phyloP scores from a whole-genome alignment of 2,113 vertebrate species.

The Oreochromis spilurus region DNA sequence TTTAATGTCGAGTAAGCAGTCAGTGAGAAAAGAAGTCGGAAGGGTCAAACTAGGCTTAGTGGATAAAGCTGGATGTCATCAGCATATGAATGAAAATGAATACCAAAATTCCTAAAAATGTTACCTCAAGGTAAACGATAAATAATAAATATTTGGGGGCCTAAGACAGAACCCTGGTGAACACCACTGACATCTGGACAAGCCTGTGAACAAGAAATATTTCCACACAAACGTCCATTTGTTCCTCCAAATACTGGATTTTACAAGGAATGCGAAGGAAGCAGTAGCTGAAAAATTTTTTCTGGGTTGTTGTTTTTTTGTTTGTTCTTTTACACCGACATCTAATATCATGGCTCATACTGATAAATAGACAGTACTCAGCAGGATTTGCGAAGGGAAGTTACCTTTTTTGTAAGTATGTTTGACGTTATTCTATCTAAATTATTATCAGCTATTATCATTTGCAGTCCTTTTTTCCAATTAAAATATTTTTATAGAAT shows the following conservation, averaged over 20 bases:
- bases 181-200: background rate
- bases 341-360: background rate
- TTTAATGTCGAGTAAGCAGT: fast-evolving
- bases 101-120: fast-evolving
- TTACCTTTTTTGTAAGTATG: background rate
- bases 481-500: background rate
- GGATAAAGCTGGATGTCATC: background rate
- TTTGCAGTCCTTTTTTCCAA: background rate
- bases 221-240: background rate
- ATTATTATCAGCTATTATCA: background rate
- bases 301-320: fast-evolving
- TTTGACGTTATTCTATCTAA: background rate
- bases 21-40: background rate
- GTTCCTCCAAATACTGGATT: background rate
- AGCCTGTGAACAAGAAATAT: background rate
- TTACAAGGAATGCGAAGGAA: background rate
- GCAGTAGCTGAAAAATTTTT: fast-evolving
- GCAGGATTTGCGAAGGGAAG: background rate
- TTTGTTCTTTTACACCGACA: background rate
- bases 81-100: background rate
- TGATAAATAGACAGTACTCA: background rate
- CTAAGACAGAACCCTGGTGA: background rate
- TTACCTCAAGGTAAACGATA: background rate
- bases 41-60: background rate
- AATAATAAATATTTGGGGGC: background rate